Evolutionary conservation across 2,113 vertebrate genomes (phyloP), one percentile per base, ranked within the genome.

Genomic region (Steatornis caripensis): DNA sequence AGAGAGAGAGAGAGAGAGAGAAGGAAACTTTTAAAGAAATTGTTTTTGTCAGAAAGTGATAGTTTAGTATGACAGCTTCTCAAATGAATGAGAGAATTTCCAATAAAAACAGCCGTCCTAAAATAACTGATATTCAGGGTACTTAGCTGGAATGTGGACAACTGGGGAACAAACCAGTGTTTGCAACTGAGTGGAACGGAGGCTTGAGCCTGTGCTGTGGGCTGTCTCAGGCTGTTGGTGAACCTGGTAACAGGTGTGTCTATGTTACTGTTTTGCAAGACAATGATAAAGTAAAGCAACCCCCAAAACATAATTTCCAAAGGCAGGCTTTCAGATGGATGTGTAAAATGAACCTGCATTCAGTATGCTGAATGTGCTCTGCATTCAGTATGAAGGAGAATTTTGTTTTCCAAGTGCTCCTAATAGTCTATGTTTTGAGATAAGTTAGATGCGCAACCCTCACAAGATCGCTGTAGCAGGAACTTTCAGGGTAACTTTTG

Each of bases 351-450:
- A 71, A 78, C 65, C 39, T 80, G n/a, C 37, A 9, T n/a, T n/a
- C n/a, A n/a, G n/a, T n/a, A n/a, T n/a, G n/a, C n/a, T n/a, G n/a
- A n/a, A n/a, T n/a, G 30, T 26, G 9, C 20, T 84, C 34, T 68
- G 22, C 12, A 7, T 64, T 91, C 23, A 23, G 14, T 71, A 30
- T 21, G 60, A 65, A 65, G 21, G 18, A 32, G 19, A 32, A 32
- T 84, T 36, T 39, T 4, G 0, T 79, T 89, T 86, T 89, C 15
- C 20, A 62, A n/a, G 9, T 60, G 30, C 88, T 84, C 6, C 24
- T 78, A 34, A 23, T 26, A 62, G 60, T 37, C 74, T 61, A 0
- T 0, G 0, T 39, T 87, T 87, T 45, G 37, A 69, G 17, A 8
- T 68, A 69, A 19, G 26, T 16, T 51, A 49, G 34, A 4, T 76